These are phyloP conservation scores for Anthophora plumipes DNA, from an alignment of 2,888 invertebrate genomes.

Conservation along the genomic window DNA sequence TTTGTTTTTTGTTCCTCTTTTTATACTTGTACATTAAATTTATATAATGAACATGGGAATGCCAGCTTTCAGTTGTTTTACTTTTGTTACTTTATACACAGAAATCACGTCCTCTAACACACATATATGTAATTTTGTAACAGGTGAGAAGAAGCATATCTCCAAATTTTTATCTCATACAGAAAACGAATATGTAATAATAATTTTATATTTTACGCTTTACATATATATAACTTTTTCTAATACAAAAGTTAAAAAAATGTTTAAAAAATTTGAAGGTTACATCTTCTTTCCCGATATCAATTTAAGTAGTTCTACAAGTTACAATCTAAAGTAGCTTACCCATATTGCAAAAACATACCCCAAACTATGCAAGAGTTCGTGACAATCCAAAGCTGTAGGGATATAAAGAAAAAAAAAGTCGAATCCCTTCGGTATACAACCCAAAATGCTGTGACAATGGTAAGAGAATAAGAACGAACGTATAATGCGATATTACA, in stretches of 20 bases:
- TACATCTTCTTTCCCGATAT: constrained; percentile 71
- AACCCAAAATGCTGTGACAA: constrained; percentile 59
- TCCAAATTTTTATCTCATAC: constrained; percentile 62
- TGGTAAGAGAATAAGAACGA: constrained; percentile 57
- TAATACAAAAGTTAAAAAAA: not conserved
- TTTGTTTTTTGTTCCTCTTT: constrained; percentile 41
- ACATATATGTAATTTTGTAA: constrained; percentile 46
- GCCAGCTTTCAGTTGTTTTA: constrained; percentile 69
- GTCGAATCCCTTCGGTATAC: constrained; percentile 52
- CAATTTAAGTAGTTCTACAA: constrained; percentile 63
- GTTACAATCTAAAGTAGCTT: constrained; percentile 75
- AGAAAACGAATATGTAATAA: not conserved
- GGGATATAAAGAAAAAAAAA: constrained; percentile 67
- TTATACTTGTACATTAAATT: constrained; percentile 51
- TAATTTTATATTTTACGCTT: not conserved
- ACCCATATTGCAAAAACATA: constrained; percentile 76
- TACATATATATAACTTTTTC: not conserved
- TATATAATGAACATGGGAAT: constrained; percentile 63
- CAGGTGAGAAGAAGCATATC: constrained; percentile 70
- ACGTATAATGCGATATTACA: constrained; percentile 61
- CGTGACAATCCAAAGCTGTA: constrained; percentile 77
- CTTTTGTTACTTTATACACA: constrained; percentile 63
- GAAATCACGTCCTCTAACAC: constrained; percentile 58
- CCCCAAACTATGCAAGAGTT: constrained; percentile 72
- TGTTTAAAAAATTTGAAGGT: constrained; percentile 67